phyloP scores from a whole-genome alignment of 2,888 invertebrate genomes.

The Patella depressa region DNA sequence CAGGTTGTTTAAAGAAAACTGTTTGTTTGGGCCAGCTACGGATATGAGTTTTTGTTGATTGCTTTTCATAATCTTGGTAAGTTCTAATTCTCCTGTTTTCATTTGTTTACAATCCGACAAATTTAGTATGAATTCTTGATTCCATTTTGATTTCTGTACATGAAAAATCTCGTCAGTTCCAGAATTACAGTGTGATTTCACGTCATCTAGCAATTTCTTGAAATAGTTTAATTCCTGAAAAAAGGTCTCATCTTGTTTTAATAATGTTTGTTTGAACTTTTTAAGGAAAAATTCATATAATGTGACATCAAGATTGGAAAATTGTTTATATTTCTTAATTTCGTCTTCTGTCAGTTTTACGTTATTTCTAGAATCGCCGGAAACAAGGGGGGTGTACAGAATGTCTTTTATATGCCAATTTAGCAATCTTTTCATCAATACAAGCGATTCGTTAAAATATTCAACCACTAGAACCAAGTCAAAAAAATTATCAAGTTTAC shows the following conservation, averaged over 20 bases:
- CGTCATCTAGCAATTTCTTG: neutral
- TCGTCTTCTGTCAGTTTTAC: neutral
- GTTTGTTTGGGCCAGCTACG: neutral
- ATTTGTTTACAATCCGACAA: neutral
- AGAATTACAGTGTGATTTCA: neutral
- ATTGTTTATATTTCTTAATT: neutral
- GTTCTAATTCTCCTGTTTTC: neutral
- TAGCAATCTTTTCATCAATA: neutral
- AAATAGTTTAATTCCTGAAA: neutral
- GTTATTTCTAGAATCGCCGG: neutral
- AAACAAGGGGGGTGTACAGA: neutral
- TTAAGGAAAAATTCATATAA: neutral
- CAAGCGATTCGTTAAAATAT: neutral
- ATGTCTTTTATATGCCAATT: neutral
- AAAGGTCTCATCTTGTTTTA: neutral
- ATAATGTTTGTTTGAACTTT: neutral
- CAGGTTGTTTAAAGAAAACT: neutral
- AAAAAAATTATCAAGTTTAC: neutral
- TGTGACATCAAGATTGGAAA: neutral
- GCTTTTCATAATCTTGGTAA: neutral
- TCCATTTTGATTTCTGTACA: neutral
- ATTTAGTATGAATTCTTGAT: neutral
- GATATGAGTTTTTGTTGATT: neutral
- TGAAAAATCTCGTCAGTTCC: neutral
- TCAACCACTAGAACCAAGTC: neutral